phyloP scores from a whole-genome alignment of 2,113 vertebrate genomes.

The Phyllostomus discolor region DNA sequence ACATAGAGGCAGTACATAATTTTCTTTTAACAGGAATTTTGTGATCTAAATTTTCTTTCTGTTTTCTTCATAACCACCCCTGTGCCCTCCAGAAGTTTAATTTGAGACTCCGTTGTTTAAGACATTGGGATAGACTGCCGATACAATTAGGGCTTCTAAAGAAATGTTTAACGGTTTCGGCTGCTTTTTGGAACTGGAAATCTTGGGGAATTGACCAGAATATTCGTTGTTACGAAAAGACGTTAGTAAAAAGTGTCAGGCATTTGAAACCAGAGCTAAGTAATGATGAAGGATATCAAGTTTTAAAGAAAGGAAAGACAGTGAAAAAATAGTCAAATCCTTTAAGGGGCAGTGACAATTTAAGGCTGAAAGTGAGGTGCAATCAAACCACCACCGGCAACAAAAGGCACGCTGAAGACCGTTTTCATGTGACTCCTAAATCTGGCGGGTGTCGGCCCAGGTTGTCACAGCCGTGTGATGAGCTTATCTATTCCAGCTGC shows the following conservation, averaged over 20 bases:
- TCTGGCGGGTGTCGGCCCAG: not conserved
- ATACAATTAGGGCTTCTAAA: conserved; percentile 9
- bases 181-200: conserved; percentile 40
- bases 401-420: not conserved
- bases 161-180: not conserved
- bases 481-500: not conserved
- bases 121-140: not conserved
- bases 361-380: not conserved
- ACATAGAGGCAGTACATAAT: not conserved
- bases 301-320: not conserved
- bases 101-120: not conserved
- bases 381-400: not conserved
- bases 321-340: not conserved
- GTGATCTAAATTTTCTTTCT: not conserved
- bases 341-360: not conserved
- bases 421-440: not conserved
- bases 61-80: not conserved
- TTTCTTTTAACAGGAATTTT: not conserved
- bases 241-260: not conserved
- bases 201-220: not conserved
- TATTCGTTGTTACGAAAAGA: conserved; percentile 23
- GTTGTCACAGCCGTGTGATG: not conserved
- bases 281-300: not conserved
- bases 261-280: not conserved
- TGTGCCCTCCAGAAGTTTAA: not conserved